Evolutionary conservation across 2,113 vertebrate species (phyloP).

Genomic region (Podocnemis expansa): DNA sequence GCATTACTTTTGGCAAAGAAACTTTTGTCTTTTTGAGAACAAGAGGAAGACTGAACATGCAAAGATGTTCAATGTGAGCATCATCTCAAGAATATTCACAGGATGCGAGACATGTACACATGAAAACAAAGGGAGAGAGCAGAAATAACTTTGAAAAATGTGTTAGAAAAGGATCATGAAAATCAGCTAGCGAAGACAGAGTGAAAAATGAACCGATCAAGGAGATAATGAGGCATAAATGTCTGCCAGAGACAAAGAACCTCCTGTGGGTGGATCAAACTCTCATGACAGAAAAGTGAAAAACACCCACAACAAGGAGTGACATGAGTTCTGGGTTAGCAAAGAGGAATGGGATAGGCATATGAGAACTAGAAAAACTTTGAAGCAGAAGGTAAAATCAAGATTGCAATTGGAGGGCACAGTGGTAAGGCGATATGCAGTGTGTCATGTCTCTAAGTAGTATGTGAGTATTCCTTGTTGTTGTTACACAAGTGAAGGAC

Average conservation of each 20-base stretch:
- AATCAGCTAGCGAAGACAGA: conserved; percentile 39
- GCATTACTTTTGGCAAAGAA: neutral
- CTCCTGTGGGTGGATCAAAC: conserved; percentile 27
- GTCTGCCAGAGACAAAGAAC: conserved; percentile 24
- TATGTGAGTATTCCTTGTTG: neutral
- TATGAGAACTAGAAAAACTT: neutral
- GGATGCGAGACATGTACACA: neutral
- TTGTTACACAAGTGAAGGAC: neutral
- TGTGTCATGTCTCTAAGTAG: neutral
- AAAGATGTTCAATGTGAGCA: neutral
- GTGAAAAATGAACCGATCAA: conserved; percentile 49
- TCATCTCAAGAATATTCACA: neutral
- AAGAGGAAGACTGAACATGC: neutral
- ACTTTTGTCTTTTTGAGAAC: neutral
- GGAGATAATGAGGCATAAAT: conserved; percentile 68
- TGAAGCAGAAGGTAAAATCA: conserved; percentile 17
- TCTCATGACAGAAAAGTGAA: conserved; percentile 31
- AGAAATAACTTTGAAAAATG: conserved; percentile 30
- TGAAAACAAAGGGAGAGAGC: neutral
- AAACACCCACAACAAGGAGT: neutral
- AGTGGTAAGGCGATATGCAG: neutral
- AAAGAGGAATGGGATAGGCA: neutral
- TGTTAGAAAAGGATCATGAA: conserved; percentile 40
- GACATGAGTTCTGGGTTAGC: neutral
- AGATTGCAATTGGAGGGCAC: neutral